Conservation (phyloP, 2,797 vertebrate genomes). For the Cuculus canorus region DNA sequence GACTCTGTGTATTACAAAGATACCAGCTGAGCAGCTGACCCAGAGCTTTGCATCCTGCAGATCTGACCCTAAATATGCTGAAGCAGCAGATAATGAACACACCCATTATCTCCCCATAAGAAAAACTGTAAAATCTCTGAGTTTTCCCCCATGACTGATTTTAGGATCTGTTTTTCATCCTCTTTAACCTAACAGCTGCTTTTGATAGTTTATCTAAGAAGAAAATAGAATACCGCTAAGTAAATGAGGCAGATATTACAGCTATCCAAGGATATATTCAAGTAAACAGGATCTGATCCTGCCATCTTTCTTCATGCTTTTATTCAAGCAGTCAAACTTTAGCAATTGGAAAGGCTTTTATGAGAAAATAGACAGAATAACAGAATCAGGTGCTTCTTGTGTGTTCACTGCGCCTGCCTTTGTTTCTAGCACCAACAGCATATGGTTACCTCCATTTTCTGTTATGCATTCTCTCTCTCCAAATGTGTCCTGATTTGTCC, state of each 20-base stretch:
- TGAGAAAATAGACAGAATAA: not conserved
- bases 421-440: not conserved
- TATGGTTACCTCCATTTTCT: not conserved
- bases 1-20: not conserved
- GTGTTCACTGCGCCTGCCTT: not conserved
- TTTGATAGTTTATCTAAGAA: not conserved
- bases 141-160: not conserved
- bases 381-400: not conserved
- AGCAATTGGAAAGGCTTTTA: not conserved
- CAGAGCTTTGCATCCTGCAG: not conserved
- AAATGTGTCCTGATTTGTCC: slow-evolving; percentile 16
- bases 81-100: not conserved
- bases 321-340: not conserved
- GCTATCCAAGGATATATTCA: not conserved
- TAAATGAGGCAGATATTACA: not conserved
- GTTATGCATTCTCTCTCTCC: not conserved
- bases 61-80: not conserved
- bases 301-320: not conserved
- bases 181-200: not conserved
- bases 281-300: not conserved
- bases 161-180: not conserved
- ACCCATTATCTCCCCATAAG: not conserved
- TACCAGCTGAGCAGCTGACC: not conserved
- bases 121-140: not conserved
- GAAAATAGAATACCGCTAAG: not conserved